These are phyloP conservation scores for Siniperca undulata DNA, from an alignment of 2,797 vertebrate species.

Conservation along the genomic window DNA sequence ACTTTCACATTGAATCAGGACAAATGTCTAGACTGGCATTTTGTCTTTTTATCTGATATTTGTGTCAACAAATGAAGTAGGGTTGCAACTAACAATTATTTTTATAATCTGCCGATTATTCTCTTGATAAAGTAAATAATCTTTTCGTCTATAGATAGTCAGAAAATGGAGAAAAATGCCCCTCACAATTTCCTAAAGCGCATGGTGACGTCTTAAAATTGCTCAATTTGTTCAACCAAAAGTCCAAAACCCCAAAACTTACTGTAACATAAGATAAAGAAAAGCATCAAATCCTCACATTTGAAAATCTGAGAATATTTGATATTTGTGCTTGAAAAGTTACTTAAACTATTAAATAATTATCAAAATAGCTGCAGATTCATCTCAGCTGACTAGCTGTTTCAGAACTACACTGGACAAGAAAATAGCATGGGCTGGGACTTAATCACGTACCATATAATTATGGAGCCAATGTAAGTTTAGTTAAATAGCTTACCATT, in stretches of 20 bases:
- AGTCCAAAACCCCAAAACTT: background rate
- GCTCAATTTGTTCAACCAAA: background rate
- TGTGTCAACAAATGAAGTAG: background rate
- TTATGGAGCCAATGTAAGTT: background rate
- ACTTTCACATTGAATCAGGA: background rate
- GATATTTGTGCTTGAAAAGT: background rate
- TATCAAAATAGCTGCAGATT: background rate
- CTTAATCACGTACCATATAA: background rate
- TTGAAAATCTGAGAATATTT: background rate
- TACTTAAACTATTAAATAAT: background rate
- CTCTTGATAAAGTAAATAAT: background rate
- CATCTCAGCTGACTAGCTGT: background rate
- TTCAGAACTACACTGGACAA: background rate
- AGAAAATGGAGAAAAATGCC: background rate
- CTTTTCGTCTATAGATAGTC: background rate
- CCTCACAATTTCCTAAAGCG: background rate
- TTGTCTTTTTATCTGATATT: background rate
- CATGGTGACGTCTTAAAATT: background rate
- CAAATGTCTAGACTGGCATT: background rate
- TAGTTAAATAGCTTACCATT: conserved; percentile 88
- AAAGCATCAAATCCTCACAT: background rate
- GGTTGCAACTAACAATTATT: background rate
- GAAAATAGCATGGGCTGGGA: background rate
- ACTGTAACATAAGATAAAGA: background rate
- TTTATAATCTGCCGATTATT: background rate